phyloP scores from a whole-genome alignment of 2,888 invertebrate species.

The Mystacides longicornis region DNA sequence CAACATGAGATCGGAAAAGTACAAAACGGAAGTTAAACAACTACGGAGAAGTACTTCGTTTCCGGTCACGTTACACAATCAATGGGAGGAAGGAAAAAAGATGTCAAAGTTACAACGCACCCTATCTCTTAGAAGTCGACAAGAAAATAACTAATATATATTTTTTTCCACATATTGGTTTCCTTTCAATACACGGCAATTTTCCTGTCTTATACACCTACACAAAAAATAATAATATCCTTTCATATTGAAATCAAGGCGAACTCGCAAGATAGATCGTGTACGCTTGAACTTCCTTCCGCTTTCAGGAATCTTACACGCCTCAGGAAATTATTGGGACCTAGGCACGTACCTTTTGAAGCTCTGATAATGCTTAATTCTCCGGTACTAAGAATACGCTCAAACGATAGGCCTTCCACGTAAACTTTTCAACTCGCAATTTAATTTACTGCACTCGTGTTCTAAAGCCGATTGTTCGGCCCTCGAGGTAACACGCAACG shows the following conservation, averaged over 20 bases:
- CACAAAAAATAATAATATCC: too few relatives aligned
- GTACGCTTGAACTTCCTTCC: constrained; percentile 21
- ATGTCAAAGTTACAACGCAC: constrained; percentile 2
- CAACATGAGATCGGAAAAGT: neutral
- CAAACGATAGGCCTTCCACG: neutral
- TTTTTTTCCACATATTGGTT: constrained; percentile 1
- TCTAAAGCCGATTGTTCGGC: too few relatives aligned
- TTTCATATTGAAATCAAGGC: constrained; percentile 8
- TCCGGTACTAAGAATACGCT: neutral
- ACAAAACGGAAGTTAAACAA: neutral
- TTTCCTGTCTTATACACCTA: neutral
- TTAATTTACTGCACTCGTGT: too few relatives aligned
- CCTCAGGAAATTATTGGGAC: constrained; percentile 23
- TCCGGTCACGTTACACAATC: constrained; percentile 2
- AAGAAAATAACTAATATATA: constrained; percentile 2
- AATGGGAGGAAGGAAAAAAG: neutral
- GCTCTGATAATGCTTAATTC: neutral
- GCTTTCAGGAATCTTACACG: constrained; percentile 7
- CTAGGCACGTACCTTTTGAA: constrained; percentile 14
- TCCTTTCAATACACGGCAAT: neutral
- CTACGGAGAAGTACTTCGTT: neutral
- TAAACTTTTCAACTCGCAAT: too few relatives aligned
- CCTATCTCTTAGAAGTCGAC: neutral
- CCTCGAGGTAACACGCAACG: too few relatives aligned
- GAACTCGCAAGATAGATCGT: constrained; percentile 3